A percentile compares a stretch with the other conserved stretches of the same genome.
These are phyloP conservation scores for Augiades crinisus DNA, from an alignment of 2,888 invertebrate genomes.

Conservation along the genomic window DNA sequence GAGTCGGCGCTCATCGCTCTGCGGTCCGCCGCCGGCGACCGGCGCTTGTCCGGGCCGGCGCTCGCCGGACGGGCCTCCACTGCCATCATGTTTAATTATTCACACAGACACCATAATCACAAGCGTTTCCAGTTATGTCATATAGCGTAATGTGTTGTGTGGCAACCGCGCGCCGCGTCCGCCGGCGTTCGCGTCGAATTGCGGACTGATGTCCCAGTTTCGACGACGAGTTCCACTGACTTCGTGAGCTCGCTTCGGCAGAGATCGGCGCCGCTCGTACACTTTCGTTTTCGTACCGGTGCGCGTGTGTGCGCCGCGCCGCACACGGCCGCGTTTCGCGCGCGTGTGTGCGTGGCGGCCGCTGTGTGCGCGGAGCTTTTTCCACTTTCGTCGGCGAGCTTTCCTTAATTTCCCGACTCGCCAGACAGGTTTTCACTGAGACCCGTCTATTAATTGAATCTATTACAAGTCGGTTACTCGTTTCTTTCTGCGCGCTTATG, in stretches of 20 bases:
- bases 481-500: slow-evolving; percentile 34
- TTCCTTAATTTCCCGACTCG: slow-evolving; percentile 74
- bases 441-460: slow-evolving; percentile 34
- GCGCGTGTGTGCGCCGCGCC: slow-evolving; percentile 45
- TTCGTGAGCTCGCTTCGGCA: slow-evolving; percentile 79
- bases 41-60: slow-evolving; percentile 56
- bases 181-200: slow-evolving; percentile 73
- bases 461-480: slow-evolving; percentile 28
- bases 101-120: slow-evolving; percentile 74
- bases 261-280: slow-evolving; percentile 72
- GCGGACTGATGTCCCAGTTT: slow-evolving; percentile 86
- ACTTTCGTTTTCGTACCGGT: slow-evolving; percentile 79
- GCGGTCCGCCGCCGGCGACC: slow-evolving; percentile 54
- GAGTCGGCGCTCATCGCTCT: slow-evolving; percentile 61
- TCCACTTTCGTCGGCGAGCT: slow-evolving; percentile 75
- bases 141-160: slow-evolving; percentile 61
- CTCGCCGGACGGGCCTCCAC: slow-evolving; percentile 74
- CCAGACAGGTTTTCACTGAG: slow-evolving; percentile 64
- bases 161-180: slow-evolving; percentile 61
- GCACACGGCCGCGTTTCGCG: slow-evolving; percentile 30
- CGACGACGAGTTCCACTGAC: slow-evolving; percentile 79
- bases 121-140: slow-evolving; percentile 73
- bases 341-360: slow-evolving; percentile 39
- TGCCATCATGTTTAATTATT: slow-evolving; percentile 74
- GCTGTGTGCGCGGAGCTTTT: slow-evolving; percentile 54